Conservation (phyloP, 2,888 invertebrate species). For the Boloria selene region DNA sequence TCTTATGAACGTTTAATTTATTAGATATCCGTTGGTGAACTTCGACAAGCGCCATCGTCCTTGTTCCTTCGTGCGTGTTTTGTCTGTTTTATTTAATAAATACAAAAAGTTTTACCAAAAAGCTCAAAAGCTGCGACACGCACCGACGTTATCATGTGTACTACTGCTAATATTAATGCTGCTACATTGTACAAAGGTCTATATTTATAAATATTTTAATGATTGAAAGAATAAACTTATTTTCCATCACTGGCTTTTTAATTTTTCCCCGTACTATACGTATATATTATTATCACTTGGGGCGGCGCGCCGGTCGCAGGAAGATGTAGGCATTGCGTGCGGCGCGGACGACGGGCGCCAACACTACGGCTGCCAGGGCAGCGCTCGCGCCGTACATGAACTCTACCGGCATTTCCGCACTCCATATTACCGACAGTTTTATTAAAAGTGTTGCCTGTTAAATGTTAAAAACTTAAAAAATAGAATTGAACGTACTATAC, state of each 20-base stretch:
- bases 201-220: conserved; percentile 79
- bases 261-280: conserved; percentile 22
- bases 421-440: conserved; percentile 47
- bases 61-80: conserved; percentile 27
- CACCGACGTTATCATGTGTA: conserved; percentile 49
- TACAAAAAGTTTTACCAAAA: conserved; percentile 23
- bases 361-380: conserved; percentile 50
- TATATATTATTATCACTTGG: not conserved
- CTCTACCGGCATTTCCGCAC: conserved; percentile 53
- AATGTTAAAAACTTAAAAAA: not conserved
- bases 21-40: conserved; percentile 28
- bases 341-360: conserved; percentile 61
- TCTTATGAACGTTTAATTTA: conserved; percentile 38
- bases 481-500: too few species aligned
- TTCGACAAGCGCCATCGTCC: conserved; percentile 13
- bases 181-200: conserved; percentile 79
- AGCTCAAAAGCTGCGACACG: conserved; percentile 38
- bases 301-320: conserved; percentile 36
- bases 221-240: conserved; percentile 81
- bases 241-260: conserved; percentile 56
- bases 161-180: conserved; percentile 51
- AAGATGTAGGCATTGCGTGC: conserved; percentile 53
- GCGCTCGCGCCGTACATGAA: conserved; percentile 49
- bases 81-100: conserved; percentile 17
- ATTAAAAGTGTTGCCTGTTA: conserved; percentile 52